These are phyloP conservation scores for Oncorhynchus tshawytscha DNA, from an alignment of 2,113 vertebrate species.

Conservation along the genomic window DNA sequence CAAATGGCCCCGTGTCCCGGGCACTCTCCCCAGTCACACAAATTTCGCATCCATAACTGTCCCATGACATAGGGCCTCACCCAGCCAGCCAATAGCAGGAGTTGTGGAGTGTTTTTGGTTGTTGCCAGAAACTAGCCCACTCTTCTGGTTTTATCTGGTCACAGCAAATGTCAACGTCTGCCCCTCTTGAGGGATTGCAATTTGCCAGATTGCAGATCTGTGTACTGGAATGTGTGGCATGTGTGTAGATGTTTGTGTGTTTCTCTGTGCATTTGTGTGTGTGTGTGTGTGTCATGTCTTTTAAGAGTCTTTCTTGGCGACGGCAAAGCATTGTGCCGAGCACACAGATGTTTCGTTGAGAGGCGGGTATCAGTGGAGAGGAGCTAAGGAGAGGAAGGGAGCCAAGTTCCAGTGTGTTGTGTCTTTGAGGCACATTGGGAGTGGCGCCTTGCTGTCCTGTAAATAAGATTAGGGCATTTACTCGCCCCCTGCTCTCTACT, in stretches of 20 bases:
- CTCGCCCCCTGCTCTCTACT: slow-evolving; percentile 50
- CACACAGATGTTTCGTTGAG: slow-evolving; percentile 65
- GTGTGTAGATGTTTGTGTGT: neutral
- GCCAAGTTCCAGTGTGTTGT: slow-evolving; percentile 38
- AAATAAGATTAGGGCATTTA: slow-evolving; percentile 62
- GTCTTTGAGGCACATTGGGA: slow-evolving; percentile 55
- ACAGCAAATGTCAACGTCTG: slow-evolving; percentile 39
- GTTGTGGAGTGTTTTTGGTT: neutral
- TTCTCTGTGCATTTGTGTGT: no score
- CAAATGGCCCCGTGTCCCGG: slow-evolving; percentile 55
- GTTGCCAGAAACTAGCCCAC: slow-evolving; percentile 37
- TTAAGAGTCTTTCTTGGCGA: slow-evolving; percentile 29
- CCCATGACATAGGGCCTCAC: slow-evolving; percentile 44
- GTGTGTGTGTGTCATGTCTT: slow-evolving; percentile 3
- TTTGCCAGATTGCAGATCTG: neutral
- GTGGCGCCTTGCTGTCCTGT: slow-evolving; percentile 40
- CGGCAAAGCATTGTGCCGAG: slow-evolving; percentile 19
- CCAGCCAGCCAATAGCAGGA: slow-evolving; percentile 45
- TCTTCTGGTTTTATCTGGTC: slow-evolving; percentile 47
- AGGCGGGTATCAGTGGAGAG: slow-evolving; percentile 29
- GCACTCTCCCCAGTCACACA: slow-evolving; percentile 40
- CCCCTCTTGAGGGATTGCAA: slow-evolving; percentile 27
- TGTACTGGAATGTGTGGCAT: neutral
- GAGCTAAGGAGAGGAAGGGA: slow-evolving; percentile 38
- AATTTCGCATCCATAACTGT: slow-evolving; percentile 52